Conservation (phyloP, 2,113 vertebrate genomes). For the Corythoichthys haematopterus region DNA sequence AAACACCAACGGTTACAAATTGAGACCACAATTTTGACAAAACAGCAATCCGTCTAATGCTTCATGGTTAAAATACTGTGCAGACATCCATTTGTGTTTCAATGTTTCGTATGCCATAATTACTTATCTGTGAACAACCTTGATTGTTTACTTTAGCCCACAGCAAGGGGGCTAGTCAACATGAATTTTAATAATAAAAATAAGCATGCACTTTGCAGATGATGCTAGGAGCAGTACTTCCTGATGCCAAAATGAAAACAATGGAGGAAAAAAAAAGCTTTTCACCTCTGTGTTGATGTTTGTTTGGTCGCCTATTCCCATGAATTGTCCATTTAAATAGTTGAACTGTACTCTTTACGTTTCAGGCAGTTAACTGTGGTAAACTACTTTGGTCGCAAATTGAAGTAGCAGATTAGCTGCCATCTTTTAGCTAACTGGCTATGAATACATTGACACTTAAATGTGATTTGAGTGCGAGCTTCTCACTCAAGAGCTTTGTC, state of each 20-base stretch:
- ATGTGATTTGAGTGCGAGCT: too few relatives aligned
- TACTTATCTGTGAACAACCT: constrained; percentile 9
- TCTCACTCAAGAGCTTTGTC: too few relatives aligned
- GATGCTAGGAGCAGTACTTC: not conserved
- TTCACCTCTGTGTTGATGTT: too few relatives aligned
- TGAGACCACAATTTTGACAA: not conserved
- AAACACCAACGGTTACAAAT: not conserved
- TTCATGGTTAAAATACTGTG: not conserved
- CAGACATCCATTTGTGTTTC: not conserved
- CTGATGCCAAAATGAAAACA: not conserved
- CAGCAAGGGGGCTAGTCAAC: constrained; percentile 11
- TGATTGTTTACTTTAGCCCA: constrained; percentile 13
- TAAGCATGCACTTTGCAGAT: constrained; percentile 31
- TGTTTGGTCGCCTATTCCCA: too few relatives aligned
- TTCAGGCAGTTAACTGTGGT: too few relatives aligned
- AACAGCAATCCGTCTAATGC: not conserved
- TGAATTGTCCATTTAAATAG: too few relatives aligned
- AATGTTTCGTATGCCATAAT: not conserved
- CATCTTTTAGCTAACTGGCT: too few relatives aligned
- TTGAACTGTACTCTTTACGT: too few relatives aligned
- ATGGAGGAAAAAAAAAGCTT: not conserved
- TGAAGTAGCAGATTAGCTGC: too few relatives aligned
- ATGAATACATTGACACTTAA: too few relatives aligned
- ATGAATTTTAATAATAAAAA: constrained; percentile 36
- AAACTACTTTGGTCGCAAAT: too few relatives aligned